A percentile compares a stretch with the other conserved stretches of the same genome.
Evolutionary conservation across 1,140 invertebrate genomes (phyloP).

Genomic region (Pogonomyrmex californicus): DNA sequence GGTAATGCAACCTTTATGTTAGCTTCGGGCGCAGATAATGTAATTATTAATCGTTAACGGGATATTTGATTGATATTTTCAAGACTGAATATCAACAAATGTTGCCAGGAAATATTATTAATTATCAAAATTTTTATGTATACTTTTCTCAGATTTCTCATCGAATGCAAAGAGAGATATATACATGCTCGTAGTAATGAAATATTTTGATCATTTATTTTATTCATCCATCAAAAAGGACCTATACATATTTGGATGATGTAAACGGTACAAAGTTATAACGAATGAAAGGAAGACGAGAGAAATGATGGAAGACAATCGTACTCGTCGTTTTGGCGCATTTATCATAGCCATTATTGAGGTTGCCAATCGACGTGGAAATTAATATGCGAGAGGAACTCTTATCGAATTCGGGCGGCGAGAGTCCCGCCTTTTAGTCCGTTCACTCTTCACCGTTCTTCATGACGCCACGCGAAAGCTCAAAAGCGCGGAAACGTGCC

Average conservation of each 20-base stretch:
- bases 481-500: slow-evolving; percentile 82
- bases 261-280: background rate
- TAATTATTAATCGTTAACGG: background rate
- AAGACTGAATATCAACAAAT: background rate
- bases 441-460: slow-evolving; percentile 50
- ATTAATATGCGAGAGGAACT: slow-evolving; percentile 38
- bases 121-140: background rate
- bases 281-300: background rate
- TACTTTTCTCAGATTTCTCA: background rate
- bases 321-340: slow-evolving; percentile 13
- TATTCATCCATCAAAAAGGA: background rate
- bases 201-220: background rate
- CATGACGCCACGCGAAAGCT: slow-evolving; percentile 71
- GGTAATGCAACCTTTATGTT: background rate
- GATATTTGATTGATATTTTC: background rate
- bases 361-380: slow-evolving; percentile 55
- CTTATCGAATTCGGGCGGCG: background rate
- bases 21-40: background rate
- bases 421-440: background rate
- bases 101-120: background rate
- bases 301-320: slow-evolving; percentile 5
- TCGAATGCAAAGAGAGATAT: background rate
- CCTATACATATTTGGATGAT: background rate
- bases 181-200: background rate
- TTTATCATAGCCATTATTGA: slow-evolving; percentile 47